Base-by-base conservation (phyloP, 1,140 invertebrate genomes). In the Diorhabda carinulata region DNA sequence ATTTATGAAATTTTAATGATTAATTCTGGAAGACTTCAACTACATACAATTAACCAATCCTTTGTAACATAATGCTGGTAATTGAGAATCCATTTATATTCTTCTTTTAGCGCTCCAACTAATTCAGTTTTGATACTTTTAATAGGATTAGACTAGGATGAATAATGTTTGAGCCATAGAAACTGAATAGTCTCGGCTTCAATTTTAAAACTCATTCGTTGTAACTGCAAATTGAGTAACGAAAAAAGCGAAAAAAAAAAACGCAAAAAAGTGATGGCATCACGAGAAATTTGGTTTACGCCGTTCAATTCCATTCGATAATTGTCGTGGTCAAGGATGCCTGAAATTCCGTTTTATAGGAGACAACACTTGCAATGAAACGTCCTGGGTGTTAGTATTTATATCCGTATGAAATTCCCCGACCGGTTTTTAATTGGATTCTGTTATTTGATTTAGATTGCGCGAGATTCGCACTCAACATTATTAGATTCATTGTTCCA, bases 121-220 rank as follows among this genome's bases (percentile, higher is more conserved):
- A 8, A 8, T 8, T 52, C 6, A 6, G n/a, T 52, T n/a, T 6
- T 6, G 6, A 52, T 8, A 52, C 6, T 2, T n/a, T 52, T 52
- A 52, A 52, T 52, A n/a, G 47, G n/a, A 52, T 52, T 52, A 52
- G 47, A 52, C 47, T 52, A n/a, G 47, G n/a, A 52, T 52, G 47
- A 52, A n/a, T 52, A 52, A 8, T 8, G 6, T 52, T 52, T 3
- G 6, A 52, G 47, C 47, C 25, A 52, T 52, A 52, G 47, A 52
- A 4, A n/a, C 47, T 8, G 25, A 6, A 52, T 52, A 52, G 47
- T 52, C 47, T n/a, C 47, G 47, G 4, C 47, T 52, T n/a, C 47
- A 52, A 52, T 52, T 52, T 52, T 52, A 52, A 52, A 52, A 52
- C 47, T 52, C 47, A 52, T 52, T 52, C 47, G 47, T n/a, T 52